These are phyloP conservation scores for Parazoanthus atlanticus DNA, from an alignment of 92 coral and sea anemone genomes.

Conservation along the genomic window DNA sequence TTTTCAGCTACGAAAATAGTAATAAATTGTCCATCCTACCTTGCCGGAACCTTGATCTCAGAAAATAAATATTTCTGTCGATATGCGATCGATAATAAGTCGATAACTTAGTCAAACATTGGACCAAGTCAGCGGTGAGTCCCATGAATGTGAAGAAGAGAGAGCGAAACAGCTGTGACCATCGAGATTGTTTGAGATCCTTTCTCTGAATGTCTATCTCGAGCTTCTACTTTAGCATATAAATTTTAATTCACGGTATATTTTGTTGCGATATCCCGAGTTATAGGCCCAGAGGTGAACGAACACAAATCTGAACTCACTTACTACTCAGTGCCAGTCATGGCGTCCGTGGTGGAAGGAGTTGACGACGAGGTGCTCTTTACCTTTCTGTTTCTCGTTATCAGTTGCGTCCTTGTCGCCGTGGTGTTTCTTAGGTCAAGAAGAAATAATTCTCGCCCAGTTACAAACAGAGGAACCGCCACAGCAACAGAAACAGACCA, in stretches of 20 bases:
- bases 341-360: slow-evolving; percentile 85
- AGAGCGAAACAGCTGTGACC: neutral
- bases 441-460: slow-evolving; percentile 27
- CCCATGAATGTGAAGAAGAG: neutral
- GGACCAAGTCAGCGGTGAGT: neutral
- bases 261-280: slow-evolving; percentile 5
- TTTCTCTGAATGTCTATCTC: neutral
- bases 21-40: neutral
- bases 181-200: neutral
- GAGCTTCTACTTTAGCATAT: neutral
- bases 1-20: neutral
- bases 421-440: slow-evolving; percentile 48
- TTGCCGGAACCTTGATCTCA: neutral
- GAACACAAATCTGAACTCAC: neutral
- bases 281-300: neutral
- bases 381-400: slow-evolving; percentile 61
- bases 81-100: slow-evolving; percentile 14
- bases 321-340: neutral
- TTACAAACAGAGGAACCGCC: slow-evolving; percentile 4
- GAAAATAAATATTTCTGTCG: neutral
- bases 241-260: slow-evolving; percentile 20
- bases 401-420: slow-evolving; percentile 44
- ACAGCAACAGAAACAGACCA: neutral
- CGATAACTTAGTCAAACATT: neutral
- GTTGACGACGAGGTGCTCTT: slow-evolving; percentile 87